A percentile compares a stretch with the other conserved stretches of the same genome.
phyloP scores from a whole-genome alignment of 1,140 invertebrate genomes.

The Drosophila takahashii region DNA sequence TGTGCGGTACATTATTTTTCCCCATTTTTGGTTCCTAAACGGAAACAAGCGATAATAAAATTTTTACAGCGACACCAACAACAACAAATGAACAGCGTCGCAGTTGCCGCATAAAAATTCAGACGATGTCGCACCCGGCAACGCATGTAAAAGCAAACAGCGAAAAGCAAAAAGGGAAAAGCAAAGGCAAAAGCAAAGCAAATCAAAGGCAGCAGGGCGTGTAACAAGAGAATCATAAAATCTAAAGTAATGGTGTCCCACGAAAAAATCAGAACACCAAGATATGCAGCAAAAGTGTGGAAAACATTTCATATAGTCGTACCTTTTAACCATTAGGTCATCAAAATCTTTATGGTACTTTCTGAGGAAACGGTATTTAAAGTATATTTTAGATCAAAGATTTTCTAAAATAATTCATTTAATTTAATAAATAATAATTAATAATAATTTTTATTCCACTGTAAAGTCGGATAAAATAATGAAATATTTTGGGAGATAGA shows the following conservation, averaged over 20 bases:
- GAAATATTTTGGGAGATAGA: neutral
- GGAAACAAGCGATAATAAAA: constrained; percentile 83
- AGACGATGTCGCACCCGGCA: constrained; percentile 46
- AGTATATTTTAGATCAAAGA: neutral
- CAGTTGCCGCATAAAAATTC: constrained; percentile 55
- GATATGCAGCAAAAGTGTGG: constrained; percentile 36
- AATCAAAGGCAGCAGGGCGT: constrained; percentile 69
- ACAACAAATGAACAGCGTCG: constrained; percentile 39
- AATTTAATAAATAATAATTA: neutral
- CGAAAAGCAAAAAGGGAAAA: constrained; percentile 13
- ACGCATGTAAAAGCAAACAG: constrained; percentile 37
- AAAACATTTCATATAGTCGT: constrained; percentile 5
- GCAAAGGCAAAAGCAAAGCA: constrained; percentile 31
- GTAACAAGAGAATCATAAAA: constrained; percentile 72
- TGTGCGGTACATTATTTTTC: constrained; percentile 48
- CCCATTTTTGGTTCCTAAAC: constrained; percentile 78
- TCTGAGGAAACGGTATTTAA: neutral
- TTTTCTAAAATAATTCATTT: neutral
- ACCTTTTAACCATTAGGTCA: neutral
- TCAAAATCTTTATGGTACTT: neutral
- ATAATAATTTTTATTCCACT: neutral
- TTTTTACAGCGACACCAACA: constrained; percentile 69
- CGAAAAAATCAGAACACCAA: constrained; percentile 15
- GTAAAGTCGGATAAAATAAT: neutral
- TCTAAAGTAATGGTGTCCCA: constrained; percentile 48